Evolutionary conservation across 2,113 vertebrate genomes (phyloP).

Genomic region (Trematomus loennbergii): DNA sequence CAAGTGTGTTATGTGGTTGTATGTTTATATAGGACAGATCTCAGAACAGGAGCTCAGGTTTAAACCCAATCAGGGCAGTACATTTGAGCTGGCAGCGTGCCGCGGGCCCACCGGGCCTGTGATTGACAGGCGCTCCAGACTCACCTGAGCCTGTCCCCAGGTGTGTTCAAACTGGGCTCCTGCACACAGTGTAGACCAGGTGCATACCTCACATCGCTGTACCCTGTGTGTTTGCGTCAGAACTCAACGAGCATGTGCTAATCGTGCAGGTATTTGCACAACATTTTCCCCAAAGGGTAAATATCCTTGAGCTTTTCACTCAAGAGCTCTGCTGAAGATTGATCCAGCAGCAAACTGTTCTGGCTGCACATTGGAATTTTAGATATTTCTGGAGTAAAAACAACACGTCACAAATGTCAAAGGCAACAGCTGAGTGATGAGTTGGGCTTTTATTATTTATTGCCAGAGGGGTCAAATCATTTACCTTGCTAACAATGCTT

Average conservation of each 20-base stretch:
- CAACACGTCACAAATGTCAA: slow-evolving; percentile 2
- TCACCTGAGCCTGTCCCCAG: slow-evolving; percentile 55
- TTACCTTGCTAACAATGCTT: neutral
- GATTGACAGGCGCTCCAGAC: slow-evolving; percentile 52
- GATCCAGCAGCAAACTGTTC: slow-evolving; percentile 15
- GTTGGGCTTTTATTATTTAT: neutral
- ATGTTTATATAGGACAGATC: slow-evolving; percentile 74
- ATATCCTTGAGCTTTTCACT: slow-evolving; percentile 52
- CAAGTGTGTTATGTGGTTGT: slow-evolving; percentile 50
- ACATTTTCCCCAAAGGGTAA: slow-evolving; percentile 48
- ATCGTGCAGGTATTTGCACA: slow-evolving; percentile 68
- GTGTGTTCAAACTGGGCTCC: slow-evolving; percentile 43
- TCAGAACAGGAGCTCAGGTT: slow-evolving; percentile 45
- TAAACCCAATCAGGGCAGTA: slow-evolving; percentile 44
- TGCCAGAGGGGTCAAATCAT: neutral
- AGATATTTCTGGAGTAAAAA: slow-evolving; percentile 6
- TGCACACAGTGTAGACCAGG: slow-evolving; percentile 36
- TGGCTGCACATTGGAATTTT: neutral
- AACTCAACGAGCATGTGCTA: slow-evolving; percentile 50
- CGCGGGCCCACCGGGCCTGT: slow-evolving; percentile 20
- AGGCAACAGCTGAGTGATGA: neutral
- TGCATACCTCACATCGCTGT: slow-evolving; percentile 55
- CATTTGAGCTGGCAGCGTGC: slow-evolving; percentile 45
- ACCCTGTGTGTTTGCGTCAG: slow-evolving; percentile 27
- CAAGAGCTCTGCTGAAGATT: slow-evolving; percentile 12